Base-by-base conservation (phyloP, 2,888 invertebrate species). In the Napeogenes inachia region DNA sequence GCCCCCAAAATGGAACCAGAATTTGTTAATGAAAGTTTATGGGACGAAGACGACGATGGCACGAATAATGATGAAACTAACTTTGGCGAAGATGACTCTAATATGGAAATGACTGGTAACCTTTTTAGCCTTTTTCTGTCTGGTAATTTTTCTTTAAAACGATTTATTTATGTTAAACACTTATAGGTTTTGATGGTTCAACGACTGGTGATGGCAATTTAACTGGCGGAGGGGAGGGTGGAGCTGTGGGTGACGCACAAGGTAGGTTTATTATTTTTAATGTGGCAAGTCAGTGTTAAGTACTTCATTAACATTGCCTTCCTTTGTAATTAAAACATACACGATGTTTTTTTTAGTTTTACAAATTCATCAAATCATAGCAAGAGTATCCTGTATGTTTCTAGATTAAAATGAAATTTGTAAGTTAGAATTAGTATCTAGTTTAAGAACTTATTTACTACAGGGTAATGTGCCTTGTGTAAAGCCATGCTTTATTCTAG, bases 1-100 rank as follows among this genome's bases (percentile, higher is more conserved):
- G 92, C 93, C 74, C 93, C 93, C 38, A 93, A 93, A 92, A 92
- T 93, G 81, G 93, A 93, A 91, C 93, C 93, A 0, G 93, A 93
- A 83, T 93, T 93, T 81, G 89, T 92, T 54, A 93, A 93, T 67
- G 93, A 93, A 77, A 89, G 91, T 68, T 85, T 91, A 87, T 91
- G 91, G 90, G 91, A 91, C 67, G 91, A 91, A 65, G 93, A 92
- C 68, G 93, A 93, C 70, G 93, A 92, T 70, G 93, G 92, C 73
- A 85, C 92, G 38, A 92, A 92, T 65, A 93, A 93, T 74, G 93
- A 92, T 73, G 93, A 93, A 76, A 89, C 92, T 0, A 91, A 91
- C 73, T 93, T 93, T 72, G 93, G 93, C 75, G 93, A 93, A 83
- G 93, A 93, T 63, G 93, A 93, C 80, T 91, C 93, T 2, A 93